Percentiles rank a stretch among this genome's conserved stretches.
These are phyloP conservation scores for Sycophila texana DNA, from an alignment of 2,888 invertebrate species.

Conservation along the genomic window DNA sequence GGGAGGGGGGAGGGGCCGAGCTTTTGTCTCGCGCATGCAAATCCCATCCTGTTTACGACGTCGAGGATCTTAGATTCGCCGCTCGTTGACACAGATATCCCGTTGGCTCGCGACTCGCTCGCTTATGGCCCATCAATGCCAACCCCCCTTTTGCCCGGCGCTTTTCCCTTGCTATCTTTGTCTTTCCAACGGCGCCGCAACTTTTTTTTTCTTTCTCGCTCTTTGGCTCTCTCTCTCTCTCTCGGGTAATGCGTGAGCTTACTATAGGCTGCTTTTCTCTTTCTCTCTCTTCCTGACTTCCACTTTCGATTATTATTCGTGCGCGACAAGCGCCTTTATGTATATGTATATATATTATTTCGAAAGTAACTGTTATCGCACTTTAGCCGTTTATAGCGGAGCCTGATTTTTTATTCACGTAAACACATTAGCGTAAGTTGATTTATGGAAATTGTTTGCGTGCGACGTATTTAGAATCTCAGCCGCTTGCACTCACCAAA, in stretches of 20 bases:
- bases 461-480: neutral
- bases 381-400: neutral
- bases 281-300: constrained; percentile 8
- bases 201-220: constrained; percentile 18
- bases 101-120: constrained; percentile 57
- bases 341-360: neutral
- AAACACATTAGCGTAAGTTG: constrained; percentile 22
- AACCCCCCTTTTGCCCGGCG: no score
- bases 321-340: neutral
- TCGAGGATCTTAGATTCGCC: constrained; percentile 49
- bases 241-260: neutral
- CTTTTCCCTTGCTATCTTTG: no score
- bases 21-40: constrained; percentile 69
- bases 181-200: neutral
- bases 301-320: neutral
- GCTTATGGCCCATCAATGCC: no score
- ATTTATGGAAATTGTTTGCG: constrained; percentile 26
- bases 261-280: neutral
- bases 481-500: neutral
- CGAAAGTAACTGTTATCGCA: constrained; percentile 25
- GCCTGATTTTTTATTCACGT: constrained; percentile 9
- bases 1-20: neutral
- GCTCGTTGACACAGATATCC: constrained; percentile 67
- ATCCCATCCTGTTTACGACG: constrained; percentile 71
- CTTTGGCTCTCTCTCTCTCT: constrained; percentile 8